phyloP scores from a whole-genome alignment of 2,797 vertebrate species.

The Galago senegalensis region DNA sequence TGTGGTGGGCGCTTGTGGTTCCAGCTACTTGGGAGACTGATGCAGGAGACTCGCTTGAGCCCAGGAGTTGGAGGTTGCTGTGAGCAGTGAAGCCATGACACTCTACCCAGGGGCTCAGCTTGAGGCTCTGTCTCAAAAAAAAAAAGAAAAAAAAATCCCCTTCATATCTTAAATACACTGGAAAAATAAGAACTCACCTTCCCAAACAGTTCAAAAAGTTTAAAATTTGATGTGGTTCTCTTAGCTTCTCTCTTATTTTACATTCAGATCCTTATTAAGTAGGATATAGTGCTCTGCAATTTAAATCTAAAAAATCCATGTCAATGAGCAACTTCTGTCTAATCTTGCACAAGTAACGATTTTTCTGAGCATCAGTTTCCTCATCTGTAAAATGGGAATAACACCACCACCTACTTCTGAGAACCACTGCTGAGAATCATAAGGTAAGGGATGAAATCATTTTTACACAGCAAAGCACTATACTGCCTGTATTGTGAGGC shows the following conservation, averaged over 20 bases:
- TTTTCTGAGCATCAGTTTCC: background rate
- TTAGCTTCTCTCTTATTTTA: background rate
- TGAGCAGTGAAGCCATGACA: too few relatives aligned
- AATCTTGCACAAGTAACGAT: background rate
- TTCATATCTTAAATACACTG: background rate
- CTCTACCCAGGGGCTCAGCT: too few relatives aligned
- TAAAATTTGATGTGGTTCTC: background rate
- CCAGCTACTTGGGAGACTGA: too few relatives aligned
- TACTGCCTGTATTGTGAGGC: background rate
- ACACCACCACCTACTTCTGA: background rate
- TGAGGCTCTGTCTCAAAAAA: too few relatives aligned
- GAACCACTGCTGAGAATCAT: background rate
- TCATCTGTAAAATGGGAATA: background rate
- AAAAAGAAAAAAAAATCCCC: too few relatives aligned
- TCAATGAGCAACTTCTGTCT: background rate
- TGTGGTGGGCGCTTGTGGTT: too few relatives aligned
- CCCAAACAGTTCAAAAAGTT: background rate
- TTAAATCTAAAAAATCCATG: background rate
- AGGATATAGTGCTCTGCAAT: background rate
- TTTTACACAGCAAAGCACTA: background rate
- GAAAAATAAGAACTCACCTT: conserved; percentile 17
- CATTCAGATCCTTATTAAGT: background rate
- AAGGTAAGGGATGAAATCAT: background rate
- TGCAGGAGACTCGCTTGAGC: too few relatives aligned
- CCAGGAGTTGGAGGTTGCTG: too few relatives aligned